phyloP scores from a whole-genome alignment of 2,113 vertebrate genomes.

The Ifrita kowaldi region DNA sequence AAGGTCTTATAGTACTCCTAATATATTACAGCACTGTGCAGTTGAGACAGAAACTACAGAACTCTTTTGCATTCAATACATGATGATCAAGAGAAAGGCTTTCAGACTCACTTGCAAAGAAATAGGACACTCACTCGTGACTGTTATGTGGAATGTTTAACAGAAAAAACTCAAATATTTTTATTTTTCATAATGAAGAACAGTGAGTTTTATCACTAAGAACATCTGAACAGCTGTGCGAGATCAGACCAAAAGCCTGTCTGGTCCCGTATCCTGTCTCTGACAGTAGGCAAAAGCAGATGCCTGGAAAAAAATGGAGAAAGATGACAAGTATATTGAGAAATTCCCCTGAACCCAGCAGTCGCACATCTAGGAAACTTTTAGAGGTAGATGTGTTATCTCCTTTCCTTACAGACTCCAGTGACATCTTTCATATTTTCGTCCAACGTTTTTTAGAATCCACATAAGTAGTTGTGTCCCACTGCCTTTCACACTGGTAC shows the following conservation, averaged over 20 bases:
- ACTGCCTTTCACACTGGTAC: background rate
- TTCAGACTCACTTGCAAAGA: background rate
- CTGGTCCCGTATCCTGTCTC: background rate
- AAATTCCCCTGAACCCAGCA: background rate
- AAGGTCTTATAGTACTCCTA: background rate
- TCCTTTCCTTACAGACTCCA: background rate
- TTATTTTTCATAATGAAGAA: background rate
- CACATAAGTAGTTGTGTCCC: background rate
- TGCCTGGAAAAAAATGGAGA: background rate
- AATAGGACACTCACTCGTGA: background rate
- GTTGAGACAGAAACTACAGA: background rate
- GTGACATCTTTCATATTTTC: background rate
- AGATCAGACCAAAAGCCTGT: constrained; percentile 2
- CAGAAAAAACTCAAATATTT: background rate
- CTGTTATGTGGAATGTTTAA: background rate
- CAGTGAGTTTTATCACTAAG: background rate
- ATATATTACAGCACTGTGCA: background rate
- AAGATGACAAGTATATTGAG: background rate
- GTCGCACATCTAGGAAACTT: background rate
- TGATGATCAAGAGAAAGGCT: background rate
- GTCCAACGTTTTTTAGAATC: background rate
- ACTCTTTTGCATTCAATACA: background rate
- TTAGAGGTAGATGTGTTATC: background rate
- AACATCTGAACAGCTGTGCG: background rate
- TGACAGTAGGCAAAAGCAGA: constrained; percentile 21